Evolutionary conservation across 2,797 vertebrate genomes (phyloP).

Genomic region (Hydrocynus forskahlii): DNA sequence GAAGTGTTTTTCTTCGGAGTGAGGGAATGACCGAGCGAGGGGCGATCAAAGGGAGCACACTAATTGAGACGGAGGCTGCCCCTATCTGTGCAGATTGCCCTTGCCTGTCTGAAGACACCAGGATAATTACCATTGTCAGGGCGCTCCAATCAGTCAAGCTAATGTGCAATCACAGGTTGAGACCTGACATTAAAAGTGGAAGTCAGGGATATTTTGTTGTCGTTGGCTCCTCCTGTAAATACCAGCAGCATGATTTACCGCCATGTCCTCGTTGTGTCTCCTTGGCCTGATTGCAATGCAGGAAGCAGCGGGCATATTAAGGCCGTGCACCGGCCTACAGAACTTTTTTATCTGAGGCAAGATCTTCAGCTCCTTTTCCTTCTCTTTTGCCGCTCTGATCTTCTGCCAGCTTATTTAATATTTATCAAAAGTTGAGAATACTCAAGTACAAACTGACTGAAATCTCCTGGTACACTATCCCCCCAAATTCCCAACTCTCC

Average conservation of each 20-base stretch:
- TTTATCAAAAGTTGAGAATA: slow-evolving; percentile 48
- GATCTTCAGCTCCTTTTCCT: slow-evolving; percentile 23
- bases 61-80: slow-evolving; percentile 77
- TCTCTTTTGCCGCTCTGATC: slow-evolving; percentile 42
- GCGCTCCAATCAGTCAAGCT: slow-evolving; percentile 67
- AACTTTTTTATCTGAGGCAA: slow-evolving; percentile 28
- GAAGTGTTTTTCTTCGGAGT: slow-evolving; percentile 4
- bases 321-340: slow-evolving; percentile 6
- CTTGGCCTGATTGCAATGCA: slow-evolving; percentile 41
- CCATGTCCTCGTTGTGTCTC: slow-evolving; percentile 15
- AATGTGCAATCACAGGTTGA: slow-evolving; percentile 63
- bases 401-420: slow-evolving; percentile 50
- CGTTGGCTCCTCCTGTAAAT: slow-evolving; percentile 58
- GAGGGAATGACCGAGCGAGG: slow-evolving; percentile 34
- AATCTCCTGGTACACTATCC: slow-evolving; percentile 25
- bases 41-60: slow-evolving; percentile 55
- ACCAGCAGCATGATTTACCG: slow-evolving; percentile 49
- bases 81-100: slow-evolving; percentile 59
- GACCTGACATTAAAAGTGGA: slow-evolving; percentile 62
- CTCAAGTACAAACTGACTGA: slow-evolving; percentile 22
- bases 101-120: slow-evolving; percentile 64
- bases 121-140: slow-evolving; percentile 71
- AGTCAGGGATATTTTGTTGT: slow-evolving; percentile 60
- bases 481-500: slow-evolving; percentile 32
- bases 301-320: slow-evolving; percentile 19